Evolutionary conservation across 2,888 invertebrate species (phyloP).

Genomic region (Parnassius mnemosyne): DNA sequence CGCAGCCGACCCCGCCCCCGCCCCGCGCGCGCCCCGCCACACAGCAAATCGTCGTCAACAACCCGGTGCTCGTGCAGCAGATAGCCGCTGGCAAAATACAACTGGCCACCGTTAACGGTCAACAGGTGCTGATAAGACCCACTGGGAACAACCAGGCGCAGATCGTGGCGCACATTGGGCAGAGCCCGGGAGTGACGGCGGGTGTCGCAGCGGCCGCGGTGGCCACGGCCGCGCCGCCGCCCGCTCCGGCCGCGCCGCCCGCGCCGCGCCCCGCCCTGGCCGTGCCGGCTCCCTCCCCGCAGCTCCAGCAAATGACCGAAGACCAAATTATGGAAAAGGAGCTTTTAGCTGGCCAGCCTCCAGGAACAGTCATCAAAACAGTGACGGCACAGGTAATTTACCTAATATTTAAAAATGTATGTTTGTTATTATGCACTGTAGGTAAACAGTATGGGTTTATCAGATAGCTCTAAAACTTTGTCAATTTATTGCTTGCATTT

Average conservation of each 20-base stretch:
- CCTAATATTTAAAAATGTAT: too few relatives aligned
- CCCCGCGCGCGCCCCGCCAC: conserved; percentile 59
- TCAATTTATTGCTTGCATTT: too few relatives aligned
- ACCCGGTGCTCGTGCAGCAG: conserved; percentile 88
- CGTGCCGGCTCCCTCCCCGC: conserved; percentile 35
- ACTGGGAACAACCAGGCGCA: conserved; percentile 89
- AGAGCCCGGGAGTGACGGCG: conserved; percentile 64
- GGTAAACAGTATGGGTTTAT: too few relatives aligned
- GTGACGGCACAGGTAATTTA: conserved; percentile 86
- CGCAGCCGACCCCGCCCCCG: conserved; percentile 44
- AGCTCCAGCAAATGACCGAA: conserved; percentile 56
- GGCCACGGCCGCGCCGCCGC: conserved; percentile 35
- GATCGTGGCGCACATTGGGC: conserved; percentile 86
- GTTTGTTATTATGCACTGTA: too few relatives aligned
- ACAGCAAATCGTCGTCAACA: conserved; percentile 89
- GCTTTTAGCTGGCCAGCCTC: conserved; percentile 88
- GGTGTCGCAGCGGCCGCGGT: conserved; percentile 29
- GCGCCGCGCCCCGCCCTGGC: conserved; percentile 37
- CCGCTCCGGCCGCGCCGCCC: conserved; percentile 39
- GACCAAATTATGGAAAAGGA: conserved; percentile 84
- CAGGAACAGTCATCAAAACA: conserved; percentile 92
- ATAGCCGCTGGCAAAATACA: conserved; percentile 91
- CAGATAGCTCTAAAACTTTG: too few relatives aligned
- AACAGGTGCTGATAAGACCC: conserved; percentile 90
- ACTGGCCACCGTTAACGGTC: conserved; percentile 91